Conservation (phyloP, 2,888 invertebrate genomes). For the Euplagia quadripunctaria region DNA sequence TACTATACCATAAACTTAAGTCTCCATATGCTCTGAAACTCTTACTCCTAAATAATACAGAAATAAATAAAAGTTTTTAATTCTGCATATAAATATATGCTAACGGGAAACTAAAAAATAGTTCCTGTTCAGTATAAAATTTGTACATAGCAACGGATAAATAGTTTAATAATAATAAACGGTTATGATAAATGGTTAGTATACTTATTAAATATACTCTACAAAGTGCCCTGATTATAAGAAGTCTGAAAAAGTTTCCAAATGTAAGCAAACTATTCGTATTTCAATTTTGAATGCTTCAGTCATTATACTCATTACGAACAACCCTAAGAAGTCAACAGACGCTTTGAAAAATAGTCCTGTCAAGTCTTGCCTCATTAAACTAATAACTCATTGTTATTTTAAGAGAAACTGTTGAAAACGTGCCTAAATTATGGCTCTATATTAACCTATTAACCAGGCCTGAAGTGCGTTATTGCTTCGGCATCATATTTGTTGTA, state of each 20-base stretch:
- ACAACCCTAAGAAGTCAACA: constrained; percentile 18
- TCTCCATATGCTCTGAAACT: neutral
- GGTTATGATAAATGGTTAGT: too few relatives aligned
- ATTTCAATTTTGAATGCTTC: constrained; percentile 4
- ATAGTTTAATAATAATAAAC: too few relatives aligned
- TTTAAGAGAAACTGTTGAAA: constrained; percentile 32
- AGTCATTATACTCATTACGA: constrained; percentile 7
- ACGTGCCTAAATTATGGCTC: constrained; percentile 6
- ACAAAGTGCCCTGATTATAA: too few relatives aligned
- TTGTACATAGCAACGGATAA: too few relatives aligned
- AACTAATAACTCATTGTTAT: constrained; percentile 41
- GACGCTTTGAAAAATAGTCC: constrained; percentile 48
- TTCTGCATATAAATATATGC: too few relatives aligned
- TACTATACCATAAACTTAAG: neutral
- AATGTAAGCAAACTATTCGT: neutral
- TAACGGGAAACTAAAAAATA: too few relatives aligned
- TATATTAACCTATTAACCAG: constrained; percentile 13
- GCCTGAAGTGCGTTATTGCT: neutral
- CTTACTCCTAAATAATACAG: too few relatives aligned
- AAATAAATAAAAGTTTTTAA: too few relatives aligned
- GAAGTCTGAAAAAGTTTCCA: too few relatives aligned
- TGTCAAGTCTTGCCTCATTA: constrained; percentile 43
- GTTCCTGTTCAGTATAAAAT: too few relatives aligned
- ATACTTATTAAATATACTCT: too few relatives aligned
- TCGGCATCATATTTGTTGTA: neutral